These are phyloP conservation scores for Apodemia duryi DNA, from an alignment of 2,888 invertebrate genomes.

Conservation along the genomic window DNA sequence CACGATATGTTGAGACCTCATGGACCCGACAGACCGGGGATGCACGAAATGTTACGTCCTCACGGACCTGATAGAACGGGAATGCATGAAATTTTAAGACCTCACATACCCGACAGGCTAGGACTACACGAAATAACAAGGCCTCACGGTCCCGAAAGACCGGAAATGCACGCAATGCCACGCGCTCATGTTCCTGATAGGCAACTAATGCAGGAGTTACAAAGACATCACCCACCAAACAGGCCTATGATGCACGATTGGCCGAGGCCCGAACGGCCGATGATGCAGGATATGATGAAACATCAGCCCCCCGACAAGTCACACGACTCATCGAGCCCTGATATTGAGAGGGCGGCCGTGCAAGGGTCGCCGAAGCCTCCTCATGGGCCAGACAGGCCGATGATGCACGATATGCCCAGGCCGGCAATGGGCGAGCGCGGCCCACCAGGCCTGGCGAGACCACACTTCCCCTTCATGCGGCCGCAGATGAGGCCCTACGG, in stretches of 20 bases:
- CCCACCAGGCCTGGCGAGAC: constrained; percentile 27
- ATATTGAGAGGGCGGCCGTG: background rate
- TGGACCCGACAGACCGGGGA: constrained; percentile 17
- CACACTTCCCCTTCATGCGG: constrained; percentile 32
- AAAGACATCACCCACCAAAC: constrained; percentile 19
- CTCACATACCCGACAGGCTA: constrained; percentile 18
- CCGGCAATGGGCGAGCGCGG: constrained; percentile 23
- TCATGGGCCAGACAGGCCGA: constrained; percentile 20
- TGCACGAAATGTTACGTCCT: constrained; percentile 21
- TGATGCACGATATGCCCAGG: constrained; percentile 30
- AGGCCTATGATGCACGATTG: constrained; percentile 26
- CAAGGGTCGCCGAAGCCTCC: constrained; percentile 22
- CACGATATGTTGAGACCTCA: constrained; percentile 11
- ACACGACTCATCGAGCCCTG: background rate
- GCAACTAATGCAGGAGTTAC: constrained; percentile 25
- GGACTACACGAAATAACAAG: constrained; percentile 21
- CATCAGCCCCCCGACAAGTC: constrained; percentile 2
- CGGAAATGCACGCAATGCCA: constrained; percentile 25
- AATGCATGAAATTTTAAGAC: constrained; percentile 22
- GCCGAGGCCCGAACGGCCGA: constrained; percentile 22
- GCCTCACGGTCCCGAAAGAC: constrained; percentile 18
- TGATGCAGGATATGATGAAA: constrained; percentile 22
- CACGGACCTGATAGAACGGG: constrained; percentile 17
- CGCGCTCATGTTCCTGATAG: constrained; percentile 21
- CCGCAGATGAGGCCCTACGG: constrained; percentile 31